Percentiles rank a stretch among this genome's conserved stretches.
Conservation (phyloP, 2,113 vertebrate genomes). For the Percopsis transmontana region DNA sequence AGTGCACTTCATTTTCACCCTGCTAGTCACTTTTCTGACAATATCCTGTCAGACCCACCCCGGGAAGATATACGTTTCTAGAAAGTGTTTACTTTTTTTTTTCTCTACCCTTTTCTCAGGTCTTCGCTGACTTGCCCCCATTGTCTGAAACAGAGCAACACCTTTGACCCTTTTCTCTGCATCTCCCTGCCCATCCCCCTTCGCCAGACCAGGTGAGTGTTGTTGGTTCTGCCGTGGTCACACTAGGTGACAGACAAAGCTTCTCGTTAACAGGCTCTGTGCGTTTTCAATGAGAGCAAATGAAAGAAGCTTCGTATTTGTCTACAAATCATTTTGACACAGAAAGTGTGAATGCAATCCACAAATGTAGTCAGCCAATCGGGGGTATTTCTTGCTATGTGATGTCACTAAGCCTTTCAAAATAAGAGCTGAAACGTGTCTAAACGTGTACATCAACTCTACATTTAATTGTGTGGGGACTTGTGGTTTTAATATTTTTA, state of each 20-base stretch:
- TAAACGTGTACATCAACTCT: too few relatives aligned
- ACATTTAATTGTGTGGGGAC: too few relatives aligned
- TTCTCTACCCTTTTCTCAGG: conserved; percentile 65
- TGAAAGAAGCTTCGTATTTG: too few relatives aligned
- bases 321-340: too few relatives aligned
- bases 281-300: conserved; percentile 2
- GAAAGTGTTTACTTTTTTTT: neutral
- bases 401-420: too few relatives aligned
- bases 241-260: too few relatives aligned
- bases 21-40: conserved; percentile 26
- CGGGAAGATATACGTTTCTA: neutral
- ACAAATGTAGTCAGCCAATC: too few relatives aligned
- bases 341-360: too few relatives aligned
- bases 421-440: too few relatives aligned
- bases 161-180: conserved; percentile 95
- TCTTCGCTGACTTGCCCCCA: conserved; percentile 96
- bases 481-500: too few relatives aligned
- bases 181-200: conserved; percentile 93
- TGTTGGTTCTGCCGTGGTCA: neutral
- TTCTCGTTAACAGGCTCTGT: too few relatives aligned
- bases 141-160: conserved; percentile 96
- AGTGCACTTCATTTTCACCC: conserved; percentile 8
- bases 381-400: too few relatives aligned
- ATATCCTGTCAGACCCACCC: conserved; percentile 26
- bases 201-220: conserved; percentile 90